A percentile compares a stretch with the other conserved stretches of the same genome.
Evolutionary conservation across 2,797 vertebrate genomes (phyloP).

Genomic region (Spinus pinus): DNA sequence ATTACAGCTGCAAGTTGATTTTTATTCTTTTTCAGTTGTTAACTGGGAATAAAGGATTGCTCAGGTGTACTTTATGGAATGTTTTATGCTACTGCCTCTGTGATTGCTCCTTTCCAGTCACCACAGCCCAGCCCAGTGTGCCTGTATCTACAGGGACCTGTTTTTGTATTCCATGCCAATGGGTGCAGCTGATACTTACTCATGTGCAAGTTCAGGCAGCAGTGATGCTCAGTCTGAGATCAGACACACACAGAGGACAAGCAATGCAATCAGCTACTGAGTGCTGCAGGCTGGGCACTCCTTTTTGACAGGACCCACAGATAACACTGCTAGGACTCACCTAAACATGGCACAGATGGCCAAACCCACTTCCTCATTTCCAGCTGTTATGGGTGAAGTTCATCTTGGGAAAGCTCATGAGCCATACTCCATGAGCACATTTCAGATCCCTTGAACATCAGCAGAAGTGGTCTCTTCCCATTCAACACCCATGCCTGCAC

Average conservation of each 20-base stretch:
- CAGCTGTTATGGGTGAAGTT: neutral
- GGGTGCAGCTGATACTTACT: neutral
- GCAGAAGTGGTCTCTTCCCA: neutral
- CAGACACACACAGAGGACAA: neutral
- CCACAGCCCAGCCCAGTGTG: rapidly evolving
- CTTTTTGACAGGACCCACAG: neutral
- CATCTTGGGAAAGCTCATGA: neutral
- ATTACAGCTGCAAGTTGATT: neutral
- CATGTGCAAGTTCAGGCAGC: neutral
- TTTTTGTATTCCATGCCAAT: neutral
- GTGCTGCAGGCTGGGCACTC: neutral
- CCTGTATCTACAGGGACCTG: neutral
- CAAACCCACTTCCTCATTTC: neutral
- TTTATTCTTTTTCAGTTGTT: neutral
- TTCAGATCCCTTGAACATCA: neutral
- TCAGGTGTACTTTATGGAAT: neutral
- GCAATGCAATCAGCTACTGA: neutral
- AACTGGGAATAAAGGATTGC: neutral
- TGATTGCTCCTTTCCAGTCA: neutral
- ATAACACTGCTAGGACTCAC: neutral
- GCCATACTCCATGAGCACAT: neutral
- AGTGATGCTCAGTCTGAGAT: neutral
- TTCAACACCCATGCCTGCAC: neutral
- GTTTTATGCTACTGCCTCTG: neutral
- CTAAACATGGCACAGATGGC: neutral